Percentiles rank a stretch among this genome's conserved stretches.
phyloP scores from a whole-genome alignment of 2,113 vertebrate species.

The Erinaceus europaeus region DNA sequence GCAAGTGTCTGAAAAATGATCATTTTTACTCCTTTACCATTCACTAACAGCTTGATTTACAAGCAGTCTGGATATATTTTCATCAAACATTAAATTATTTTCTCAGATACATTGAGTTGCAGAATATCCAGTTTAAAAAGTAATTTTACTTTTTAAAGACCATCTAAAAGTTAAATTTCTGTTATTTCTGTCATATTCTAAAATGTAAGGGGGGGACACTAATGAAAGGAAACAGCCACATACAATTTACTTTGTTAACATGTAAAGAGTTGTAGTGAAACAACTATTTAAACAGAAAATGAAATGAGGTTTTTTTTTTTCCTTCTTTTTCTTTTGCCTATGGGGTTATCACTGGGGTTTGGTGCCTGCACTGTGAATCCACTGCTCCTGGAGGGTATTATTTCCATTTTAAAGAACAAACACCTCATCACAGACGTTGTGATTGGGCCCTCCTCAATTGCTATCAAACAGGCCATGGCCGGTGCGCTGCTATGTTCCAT shows the following conservation, averaged over 20 bases:
- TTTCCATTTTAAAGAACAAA: no score
- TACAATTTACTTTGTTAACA: constrained; percentile 11
- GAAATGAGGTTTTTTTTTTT: no score
- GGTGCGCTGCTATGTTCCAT: no score
- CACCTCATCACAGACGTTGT: no score
- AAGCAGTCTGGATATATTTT: neutral
- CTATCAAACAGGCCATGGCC: no score
- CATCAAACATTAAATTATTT: neutral
- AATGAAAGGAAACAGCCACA: neutral
- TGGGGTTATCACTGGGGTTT: no score
- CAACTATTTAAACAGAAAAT: neutral
- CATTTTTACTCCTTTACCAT: neutral
- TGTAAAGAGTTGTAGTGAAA: neutral
- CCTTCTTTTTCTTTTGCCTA: no score
- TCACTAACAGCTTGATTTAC: neutral
- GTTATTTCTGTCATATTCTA: neutral
- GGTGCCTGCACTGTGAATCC: no score
- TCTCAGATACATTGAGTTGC: neutral
- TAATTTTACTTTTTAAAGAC: neutral
- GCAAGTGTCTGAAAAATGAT: neutral
- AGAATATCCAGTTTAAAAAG: neutral
- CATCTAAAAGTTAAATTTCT: neutral
- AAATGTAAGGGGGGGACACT: neutral
- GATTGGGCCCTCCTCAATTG: no score
- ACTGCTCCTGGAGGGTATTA: no score